Evolutionary conservation across 2,113 vertebrate genomes (phyloP).

Genomic region (Grammomys surdaster): DNA sequence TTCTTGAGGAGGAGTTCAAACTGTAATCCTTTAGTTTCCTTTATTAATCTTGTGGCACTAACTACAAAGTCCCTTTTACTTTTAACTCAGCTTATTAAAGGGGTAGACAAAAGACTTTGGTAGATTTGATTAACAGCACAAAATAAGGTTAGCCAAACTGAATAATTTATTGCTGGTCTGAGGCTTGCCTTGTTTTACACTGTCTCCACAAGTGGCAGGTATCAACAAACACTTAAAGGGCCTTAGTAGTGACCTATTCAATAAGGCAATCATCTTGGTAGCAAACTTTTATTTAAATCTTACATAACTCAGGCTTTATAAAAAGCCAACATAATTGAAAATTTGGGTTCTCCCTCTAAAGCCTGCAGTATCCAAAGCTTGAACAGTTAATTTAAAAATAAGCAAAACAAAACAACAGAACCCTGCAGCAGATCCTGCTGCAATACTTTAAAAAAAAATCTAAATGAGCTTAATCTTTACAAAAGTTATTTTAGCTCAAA

Average conservation of each 20-base stretch:
- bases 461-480: constrained; percentile 83
- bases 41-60: constrained; percentile 59
- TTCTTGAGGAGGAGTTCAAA: constrained; percentile 69
- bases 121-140: constrained; percentile 83
- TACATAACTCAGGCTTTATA: constrained; percentile 82
- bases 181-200: constrained; percentile 77
- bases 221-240: constrained; percentile 64
- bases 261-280: constrained; percentile 85
- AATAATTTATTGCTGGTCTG: constrained; percentile 87
- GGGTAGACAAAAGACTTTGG: constrained; percentile 79
- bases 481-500: constrained; percentile 86
- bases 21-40: constrained; percentile 56
- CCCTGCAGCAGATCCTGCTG: constrained; percentile 84
- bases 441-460: constrained; percentile 77
- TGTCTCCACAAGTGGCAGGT: constrained; percentile 65
- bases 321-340: constrained; percentile 82
- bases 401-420: constrained; percentile 78
- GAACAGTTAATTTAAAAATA: constrained; percentile 87
- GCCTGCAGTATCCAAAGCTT: constrained; percentile 84
- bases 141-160: constrained; percentile 78
- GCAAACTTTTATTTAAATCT: constrained; percentile 85
- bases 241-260: constrained; percentile 79
- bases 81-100: constrained; percentile 76
- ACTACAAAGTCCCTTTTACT: constrained; percentile 79
- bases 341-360: constrained; percentile 81